phyloP scores from a whole-genome alignment of 2,888 invertebrate species.

The Monoplex corrugatus region DNA sequence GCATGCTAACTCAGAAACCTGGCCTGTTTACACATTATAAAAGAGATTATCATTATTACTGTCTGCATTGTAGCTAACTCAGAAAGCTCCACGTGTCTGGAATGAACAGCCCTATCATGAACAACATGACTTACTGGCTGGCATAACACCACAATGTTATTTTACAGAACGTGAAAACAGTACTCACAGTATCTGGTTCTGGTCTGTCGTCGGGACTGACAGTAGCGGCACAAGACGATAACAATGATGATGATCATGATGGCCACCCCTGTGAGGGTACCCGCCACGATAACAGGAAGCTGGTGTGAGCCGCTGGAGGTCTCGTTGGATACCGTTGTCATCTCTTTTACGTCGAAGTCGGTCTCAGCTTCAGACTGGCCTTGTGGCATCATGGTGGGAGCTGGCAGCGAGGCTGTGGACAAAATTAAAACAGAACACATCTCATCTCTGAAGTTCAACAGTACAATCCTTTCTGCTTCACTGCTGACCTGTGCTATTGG shows the following conservation, averaged over 20 bases:
- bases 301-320: conserved; percentile 43
- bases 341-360: not conserved
- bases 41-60: too few relatives aligned
- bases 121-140: too few relatives aligned
- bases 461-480: not conserved
- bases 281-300: conserved; percentile 56
- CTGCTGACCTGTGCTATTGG: not conserved
- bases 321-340: not conserved
- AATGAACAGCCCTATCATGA: too few relatives aligned
- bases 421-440: not conserved
- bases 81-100: too few relatives aligned
- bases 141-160: too few relatives aligned
- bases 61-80: too few relatives aligned
- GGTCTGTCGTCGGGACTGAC: conserved; percentile 47
- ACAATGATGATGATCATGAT: conserved; percentile 47
- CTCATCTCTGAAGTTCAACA: not conserved
- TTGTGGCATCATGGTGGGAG: not conserved
- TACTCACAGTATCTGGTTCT: conserved; percentile 54
- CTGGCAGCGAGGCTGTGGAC: not conserved
- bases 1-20: too few relatives aligned
- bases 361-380: not conserved
- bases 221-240: conserved; percentile 50
- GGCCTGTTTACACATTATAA: too few relatives aligned
- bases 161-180: too few relatives aligned
- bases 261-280: conserved; percentile 51